A percentile compares a stretch with the other conserved stretches of the same genome.
These are phyloP conservation scores for Tragelaphus oryx DNA, from an alignment of 2,797 vertebrate species.

Conservation along the genomic window DNA sequence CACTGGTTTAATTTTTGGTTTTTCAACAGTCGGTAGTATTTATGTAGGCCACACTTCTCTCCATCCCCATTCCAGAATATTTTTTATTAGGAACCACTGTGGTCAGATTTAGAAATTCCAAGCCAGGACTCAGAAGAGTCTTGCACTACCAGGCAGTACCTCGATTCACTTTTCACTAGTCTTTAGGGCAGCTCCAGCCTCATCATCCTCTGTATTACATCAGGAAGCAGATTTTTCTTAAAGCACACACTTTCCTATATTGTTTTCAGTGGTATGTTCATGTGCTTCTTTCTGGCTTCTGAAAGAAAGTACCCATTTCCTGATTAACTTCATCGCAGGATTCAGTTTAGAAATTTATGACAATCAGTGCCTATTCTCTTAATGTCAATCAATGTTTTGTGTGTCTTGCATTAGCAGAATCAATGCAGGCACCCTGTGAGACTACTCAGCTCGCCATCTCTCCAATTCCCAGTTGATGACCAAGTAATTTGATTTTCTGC, in stretches of 20 bases:
- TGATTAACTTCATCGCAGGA: neutral
- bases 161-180: neutral
- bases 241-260: neutral
- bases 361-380: neutral
- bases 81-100: neutral
- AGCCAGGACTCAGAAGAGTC: neutral
- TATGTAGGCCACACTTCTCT: neutral
- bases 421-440: too few species aligned
- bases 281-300: neutral
- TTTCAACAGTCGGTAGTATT: neutral
- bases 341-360: neutral
- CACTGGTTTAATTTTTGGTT: neutral
- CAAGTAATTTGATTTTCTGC: neutral
- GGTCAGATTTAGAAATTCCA: neutral
- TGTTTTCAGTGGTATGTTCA: neutral
- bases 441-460: neutral
- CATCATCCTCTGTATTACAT: neutral
- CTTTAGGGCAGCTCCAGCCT: neutral
- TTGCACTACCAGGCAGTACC: fast-evolving
- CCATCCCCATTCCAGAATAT: neutral
- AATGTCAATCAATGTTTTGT: neutral
- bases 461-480: neutral
- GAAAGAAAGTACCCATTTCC: neutral
- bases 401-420: neutral
- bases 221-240: neutral